Base-by-base conservation (phyloP, 1,140 invertebrate genomes). In the Sesamia nonagrioides region DNA sequence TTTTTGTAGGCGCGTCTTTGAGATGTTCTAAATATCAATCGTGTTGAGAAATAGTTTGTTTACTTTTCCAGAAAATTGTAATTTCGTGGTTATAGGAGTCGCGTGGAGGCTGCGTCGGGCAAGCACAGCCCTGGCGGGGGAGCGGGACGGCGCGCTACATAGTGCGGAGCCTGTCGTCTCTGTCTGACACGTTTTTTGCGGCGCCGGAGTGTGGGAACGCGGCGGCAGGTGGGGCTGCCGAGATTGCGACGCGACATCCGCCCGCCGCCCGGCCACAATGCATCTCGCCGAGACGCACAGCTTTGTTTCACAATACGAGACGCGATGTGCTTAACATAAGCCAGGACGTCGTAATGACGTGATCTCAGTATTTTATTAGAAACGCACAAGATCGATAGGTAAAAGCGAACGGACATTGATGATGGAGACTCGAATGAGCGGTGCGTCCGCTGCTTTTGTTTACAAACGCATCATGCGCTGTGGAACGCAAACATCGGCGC, bases 191-290 rank as follows among this genome's bases (percentile, higher is more conserved):
- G 90, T 94, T 95, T 95, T 95, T 95, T 94, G 92, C 92, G 92
- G 92, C 92, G 92, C 92, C 90, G 88, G 92, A 94, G 93, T 95
- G 93, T 95, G 93, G 92, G 93, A 95, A 95, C 93, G 88, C 87
- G 84, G 87, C 92, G 92, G 93, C 93, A 95, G 93, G 93, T 95
- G 93, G 92, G 92, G 89, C 91, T 88, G 91, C 93, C 83, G 91
- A 92, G 93, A 94, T 94, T 94, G 92, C 92, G 91, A 90, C 89
- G 91, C 90, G 92, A 94, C 92, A 94, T 94, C 92, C 93, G 92
- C 90, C 88, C 91, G 88, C 92, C 93, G 92, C 90, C 88, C 91
- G 88, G 84, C 89, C 91, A 94, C 93, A 95, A 94, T 94, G 91
- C 93, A 94, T 93, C 92, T 93, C 86, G 33, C 48, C 74, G 84